Conservation (phyloP, 2,797 vertebrate species). For the Enteromius radiatus region DNA sequence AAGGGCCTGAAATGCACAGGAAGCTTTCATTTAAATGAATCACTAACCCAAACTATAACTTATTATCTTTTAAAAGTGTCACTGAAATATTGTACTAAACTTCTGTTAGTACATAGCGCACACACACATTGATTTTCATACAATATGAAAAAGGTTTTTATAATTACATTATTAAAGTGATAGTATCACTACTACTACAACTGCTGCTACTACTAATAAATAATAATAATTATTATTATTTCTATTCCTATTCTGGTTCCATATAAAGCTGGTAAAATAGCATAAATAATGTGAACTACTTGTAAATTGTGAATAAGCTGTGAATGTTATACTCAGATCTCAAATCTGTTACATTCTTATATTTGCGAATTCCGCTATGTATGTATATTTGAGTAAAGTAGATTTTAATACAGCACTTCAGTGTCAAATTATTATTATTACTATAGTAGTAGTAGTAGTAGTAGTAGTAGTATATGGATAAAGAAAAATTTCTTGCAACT, state of each 20-base stretch:
- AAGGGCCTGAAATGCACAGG: slow-evolving; percentile 10
- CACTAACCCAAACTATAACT: neutral
- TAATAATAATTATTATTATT: neutral
- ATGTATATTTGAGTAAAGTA: neutral
- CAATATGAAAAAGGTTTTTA: neutral
- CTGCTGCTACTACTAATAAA: too few species aligned
- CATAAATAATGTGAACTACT: neutral
- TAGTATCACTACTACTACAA: neutral
- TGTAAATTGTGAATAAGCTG: too few species aligned
- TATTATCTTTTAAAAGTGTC: neutral
- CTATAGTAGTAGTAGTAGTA: too few species aligned
- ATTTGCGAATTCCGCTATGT: too few species aligned
- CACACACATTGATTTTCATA: neutral
- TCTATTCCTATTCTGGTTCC: neutral
- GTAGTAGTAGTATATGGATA: too few species aligned
- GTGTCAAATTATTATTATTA: neutral
- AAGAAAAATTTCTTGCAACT: too few species aligned
- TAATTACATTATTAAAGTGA: neutral
- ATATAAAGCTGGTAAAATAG: neutral
- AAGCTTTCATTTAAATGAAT: slow-evolving; percentile 15
- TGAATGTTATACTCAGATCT: neutral
- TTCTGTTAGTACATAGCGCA: neutral
- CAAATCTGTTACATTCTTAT: too few species aligned
- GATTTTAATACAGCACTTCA: neutral
- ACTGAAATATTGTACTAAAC: neutral